Percentiles rank a stretch among this genome's conserved stretches.
Evolutionary conservation across 2,888 invertebrate genomes (phyloP).

Genomic region (Standfussiana lucernea): DNA sequence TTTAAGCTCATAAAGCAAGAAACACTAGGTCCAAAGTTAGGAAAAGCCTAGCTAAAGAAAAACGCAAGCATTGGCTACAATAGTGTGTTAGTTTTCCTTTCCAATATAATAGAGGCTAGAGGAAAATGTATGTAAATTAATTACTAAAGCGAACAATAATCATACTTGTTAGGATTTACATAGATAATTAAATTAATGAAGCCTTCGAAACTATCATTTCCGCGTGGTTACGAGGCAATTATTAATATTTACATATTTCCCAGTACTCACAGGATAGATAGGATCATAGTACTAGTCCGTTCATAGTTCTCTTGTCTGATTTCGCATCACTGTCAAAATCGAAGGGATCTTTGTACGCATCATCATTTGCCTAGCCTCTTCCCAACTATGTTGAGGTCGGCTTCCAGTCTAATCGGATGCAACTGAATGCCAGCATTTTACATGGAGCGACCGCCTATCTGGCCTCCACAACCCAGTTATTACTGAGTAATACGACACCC

Average conservation of each 20-base stretch:
- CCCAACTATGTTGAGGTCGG: too few species aligned
- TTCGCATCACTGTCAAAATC: not conserved
- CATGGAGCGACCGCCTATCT: too few species aligned
- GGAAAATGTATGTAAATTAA: constrained; percentile 28
- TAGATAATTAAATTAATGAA: constrained; percentile 10
- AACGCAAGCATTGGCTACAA: constrained; percentile 2
- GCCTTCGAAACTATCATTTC: constrained; percentile 23
- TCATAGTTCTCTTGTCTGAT: too few species aligned
- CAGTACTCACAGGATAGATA: not conserved
- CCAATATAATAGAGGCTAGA: not conserved
- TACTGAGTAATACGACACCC: too few species aligned
- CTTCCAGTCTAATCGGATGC: too few species aligned
- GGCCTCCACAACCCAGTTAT: too few species aligned
- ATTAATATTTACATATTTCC: not conserved
- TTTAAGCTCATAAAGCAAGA: not conserved
- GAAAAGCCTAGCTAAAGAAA: constrained; percentile 10
- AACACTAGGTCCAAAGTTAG: not conserved
- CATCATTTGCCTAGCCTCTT: too few species aligned
- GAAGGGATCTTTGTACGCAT: too few species aligned
- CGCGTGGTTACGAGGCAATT: constrained; percentile 7
- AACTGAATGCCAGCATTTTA: too few species aligned
- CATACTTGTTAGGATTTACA: not conserved
- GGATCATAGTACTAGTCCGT: too few species aligned
- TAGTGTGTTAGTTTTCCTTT: constrained; percentile 37
- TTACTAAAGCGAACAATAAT: not conserved